These are phyloP conservation scores for Panopea generosa DNA, from an alignment of 2,888 invertebrate genomes.

Conservation along the genomic window DNA sequence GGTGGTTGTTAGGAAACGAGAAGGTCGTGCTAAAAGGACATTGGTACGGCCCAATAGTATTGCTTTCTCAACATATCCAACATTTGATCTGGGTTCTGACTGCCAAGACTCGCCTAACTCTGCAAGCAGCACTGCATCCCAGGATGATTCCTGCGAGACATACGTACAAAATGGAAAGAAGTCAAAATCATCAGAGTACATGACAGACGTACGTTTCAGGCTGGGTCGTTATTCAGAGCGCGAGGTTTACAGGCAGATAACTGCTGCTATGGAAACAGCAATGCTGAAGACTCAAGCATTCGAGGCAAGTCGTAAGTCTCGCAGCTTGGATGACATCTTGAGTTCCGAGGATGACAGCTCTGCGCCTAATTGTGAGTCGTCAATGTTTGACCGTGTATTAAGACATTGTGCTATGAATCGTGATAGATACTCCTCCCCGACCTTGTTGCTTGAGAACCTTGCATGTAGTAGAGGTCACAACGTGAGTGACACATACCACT, in stretches of 20 bases:
- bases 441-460: slow-evolving; percentile 72
- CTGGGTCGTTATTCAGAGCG: slow-evolving; percentile 77
- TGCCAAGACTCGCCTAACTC: slow-evolving; percentile 71
- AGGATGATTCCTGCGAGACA: slow-evolving; percentile 75
- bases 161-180: slow-evolving; percentile 74
- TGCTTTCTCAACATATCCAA: slow-evolving; percentile 83
- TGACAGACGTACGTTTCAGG: slow-evolving; percentile 66
- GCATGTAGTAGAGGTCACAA: slow-evolving; percentile 72
- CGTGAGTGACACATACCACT: slow-evolving; percentile 80
- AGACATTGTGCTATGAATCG: slow-evolving; percentile 68
- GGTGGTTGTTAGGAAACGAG: slow-evolving; percentile 78
- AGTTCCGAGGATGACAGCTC: slow-evolving; percentile 74
- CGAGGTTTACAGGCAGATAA: slow-evolving; percentile 79
- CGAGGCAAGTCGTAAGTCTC: slow-evolving; percentile 80
- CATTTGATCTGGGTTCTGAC: slow-evolving; percentile 79
- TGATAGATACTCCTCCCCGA: slow-evolving; percentile 74
- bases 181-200: slow-evolving; percentile 71
- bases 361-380: slow-evolving; percentile 66
- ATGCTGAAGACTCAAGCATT: slow-evolving; percentile 78
- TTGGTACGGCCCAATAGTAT: slow-evolving; percentile 83
- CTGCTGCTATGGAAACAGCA: slow-evolving; percentile 81
- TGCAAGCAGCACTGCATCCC: slow-evolving; percentile 72
- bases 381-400: slow-evolving; percentile 69
- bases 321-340: slow-evolving; percentile 84
- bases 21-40: slow-evolving; percentile 78